phyloP scores from a whole-genome alignment of 2,797 vertebrate genomes.

The Oreonectes daqikongensis region DNA sequence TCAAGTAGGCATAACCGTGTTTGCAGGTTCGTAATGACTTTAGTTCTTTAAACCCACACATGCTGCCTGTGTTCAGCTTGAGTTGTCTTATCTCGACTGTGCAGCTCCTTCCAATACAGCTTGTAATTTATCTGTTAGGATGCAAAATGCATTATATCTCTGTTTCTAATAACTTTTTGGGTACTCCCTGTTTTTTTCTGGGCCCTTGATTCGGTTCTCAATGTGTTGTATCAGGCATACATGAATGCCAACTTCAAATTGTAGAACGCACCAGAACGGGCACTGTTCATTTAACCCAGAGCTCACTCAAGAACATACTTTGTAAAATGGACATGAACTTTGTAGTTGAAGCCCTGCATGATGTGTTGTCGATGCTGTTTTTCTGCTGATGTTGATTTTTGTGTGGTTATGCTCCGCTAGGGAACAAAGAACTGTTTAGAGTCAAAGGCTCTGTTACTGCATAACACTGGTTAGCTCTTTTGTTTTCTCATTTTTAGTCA shows the following conservation, averaged over 20 bases:
- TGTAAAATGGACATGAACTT: neutral
- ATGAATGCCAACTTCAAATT: neutral
- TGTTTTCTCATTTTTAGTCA: slow-evolving; percentile 7
- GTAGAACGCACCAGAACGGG: neutral
- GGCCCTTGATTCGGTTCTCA: slow-evolving; percentile 40
- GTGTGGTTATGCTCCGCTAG: slow-evolving; percentile 32
- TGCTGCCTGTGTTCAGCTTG: neutral
- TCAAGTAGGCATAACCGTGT: neutral
- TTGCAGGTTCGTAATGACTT: neutral
- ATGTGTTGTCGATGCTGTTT: slow-evolving; percentile 34
- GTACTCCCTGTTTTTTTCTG: slow-evolving; percentile 38
- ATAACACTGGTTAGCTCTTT: slow-evolving; percentile 26
- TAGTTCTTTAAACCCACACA: neutral
- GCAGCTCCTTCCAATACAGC: slow-evolving; percentile 42
- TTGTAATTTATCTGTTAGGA: slow-evolving; percentile 46
- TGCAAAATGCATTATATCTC: slow-evolving; percentile 34
- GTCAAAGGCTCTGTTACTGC: slow-evolving; percentile 31
- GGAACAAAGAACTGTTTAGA: slow-evolving; percentile 35
- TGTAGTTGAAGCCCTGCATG: slow-evolving; percentile 5
- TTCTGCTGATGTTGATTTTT: slow-evolving; percentile 52
- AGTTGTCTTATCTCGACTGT: slow-evolving; percentile 52
- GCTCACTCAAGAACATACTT: neutral
- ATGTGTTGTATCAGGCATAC: slow-evolving; percentile 1
- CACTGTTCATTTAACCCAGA: neutral
- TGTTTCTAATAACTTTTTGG: slow-evolving; percentile 10